Base-by-base conservation (phyloP, 2,888 invertebrate genomes). In the Resseliella maxima region DNA sequence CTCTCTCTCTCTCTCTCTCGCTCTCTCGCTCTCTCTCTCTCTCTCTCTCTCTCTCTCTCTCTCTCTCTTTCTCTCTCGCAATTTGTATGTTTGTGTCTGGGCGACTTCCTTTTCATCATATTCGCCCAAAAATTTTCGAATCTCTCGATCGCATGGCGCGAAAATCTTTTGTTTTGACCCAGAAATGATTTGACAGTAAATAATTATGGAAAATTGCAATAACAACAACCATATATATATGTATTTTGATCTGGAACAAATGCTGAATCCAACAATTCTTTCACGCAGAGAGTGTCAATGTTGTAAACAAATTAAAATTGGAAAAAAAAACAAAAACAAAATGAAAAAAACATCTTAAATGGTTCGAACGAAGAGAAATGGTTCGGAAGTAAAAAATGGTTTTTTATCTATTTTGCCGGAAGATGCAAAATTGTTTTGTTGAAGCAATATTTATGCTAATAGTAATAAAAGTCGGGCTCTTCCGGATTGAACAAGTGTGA, bases 181-280 rank as follows among this genome's bases (percentile, higher is more conserved):
- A 72, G 72, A 72, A 72, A 72, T 59, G 3, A 6, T 72, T 72
- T 72, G 72, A 72, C 72, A 72, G 72, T 72, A 72, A 72, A 72
- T 72, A 31, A 72, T 72, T 72, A 72, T 15, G 18, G 72, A 72
- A 72, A 72, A 31, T 72, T 72, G 59, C 59, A 59, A 59, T 27
- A 59, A 21, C 21, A 50, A 50, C n/a, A 27, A 31, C 72, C 31
- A 35, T 31, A 31, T 31, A 31, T 72, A 35, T 31, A 31, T 31
- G 15, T 72, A 31, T 72, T 72, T 50, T 15, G 8, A 72, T 72
- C 3, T 72, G 31, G 72, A 72, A 72, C 72, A 72, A 27, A 72
- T 31, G 72, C 72, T 8, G 31, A 31, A 35, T 31, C 31, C 59
- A 31, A 72, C 72, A 12, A 1, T 27, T n/a, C 18, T 50, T 15